Percentiles rank a stretch among this genome's conserved stretches.
These are phyloP conservation scores for Pentamera pediparva DNA, from an alignment of 53 echinoderm and acorn worm species.

Conservation along the genomic window DNA sequence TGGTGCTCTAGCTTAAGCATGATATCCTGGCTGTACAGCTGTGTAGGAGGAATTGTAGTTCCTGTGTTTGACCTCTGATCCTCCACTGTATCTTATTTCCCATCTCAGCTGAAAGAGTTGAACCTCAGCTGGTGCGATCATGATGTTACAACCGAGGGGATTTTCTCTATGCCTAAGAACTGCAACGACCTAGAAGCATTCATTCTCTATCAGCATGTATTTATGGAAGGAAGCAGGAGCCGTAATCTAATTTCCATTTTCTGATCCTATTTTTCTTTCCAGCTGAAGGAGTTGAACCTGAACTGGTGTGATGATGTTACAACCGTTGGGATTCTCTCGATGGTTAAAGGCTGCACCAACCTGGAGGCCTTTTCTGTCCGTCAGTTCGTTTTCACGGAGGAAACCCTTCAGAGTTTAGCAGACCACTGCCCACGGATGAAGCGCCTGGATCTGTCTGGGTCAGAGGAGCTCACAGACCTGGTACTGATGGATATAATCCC, in stretches of 20 bases:
- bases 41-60: too few relatives aligned
- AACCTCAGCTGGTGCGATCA: neutral
- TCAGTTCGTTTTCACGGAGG: constrained; percentile 37
- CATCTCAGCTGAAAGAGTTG: too few relatives aligned
- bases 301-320: constrained; percentile 92
- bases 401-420: constrained; percentile 57
- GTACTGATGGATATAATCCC: constrained; percentile 51
- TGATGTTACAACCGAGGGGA: constrained; percentile 37
- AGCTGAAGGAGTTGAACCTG: constrained; percentile 70
- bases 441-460: constrained; percentile 63
- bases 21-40: too few relatives aligned
- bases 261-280: neutral
- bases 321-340: constrained; percentile 44
- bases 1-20: too few relatives aligned
- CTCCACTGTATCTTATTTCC: too few relatives aligned
- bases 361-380: constrained; percentile 60
- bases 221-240: neutral
- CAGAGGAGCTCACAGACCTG: constrained; percentile 61
- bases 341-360: constrained; percentile 52
- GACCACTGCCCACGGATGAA: constrained; percentile 60
- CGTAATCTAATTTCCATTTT: neutral
- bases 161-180: constrained; percentile 41
- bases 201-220: too few relatives aligned
- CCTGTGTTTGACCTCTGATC: too few relatives aligned
- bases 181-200: constrained; percentile 62